phyloP scores from a whole-genome alignment of 2,113 vertebrate genomes.

The Macaca mulatta region DNA sequence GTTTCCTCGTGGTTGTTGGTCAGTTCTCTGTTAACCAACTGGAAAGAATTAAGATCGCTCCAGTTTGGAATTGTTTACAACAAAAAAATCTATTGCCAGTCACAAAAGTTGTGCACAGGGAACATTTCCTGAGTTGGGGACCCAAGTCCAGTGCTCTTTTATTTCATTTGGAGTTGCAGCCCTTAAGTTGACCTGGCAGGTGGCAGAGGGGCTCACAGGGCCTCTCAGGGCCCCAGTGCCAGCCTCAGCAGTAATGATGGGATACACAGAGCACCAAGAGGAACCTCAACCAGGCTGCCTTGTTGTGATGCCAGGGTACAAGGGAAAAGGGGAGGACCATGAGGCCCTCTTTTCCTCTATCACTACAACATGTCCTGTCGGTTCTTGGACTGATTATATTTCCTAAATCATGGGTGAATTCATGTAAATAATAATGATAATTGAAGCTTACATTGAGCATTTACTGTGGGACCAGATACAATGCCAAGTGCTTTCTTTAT shows the following conservation, averaged over 20 bases:
- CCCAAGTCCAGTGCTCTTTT: background rate
- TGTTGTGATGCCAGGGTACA: background rate
- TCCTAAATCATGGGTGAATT: background rate
- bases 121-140: background rate
- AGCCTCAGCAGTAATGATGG: background rate
- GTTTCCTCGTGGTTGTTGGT: background rate
- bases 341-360: background rate
- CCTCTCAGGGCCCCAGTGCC: too few species aligned
- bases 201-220: background rate
- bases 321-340: background rate
- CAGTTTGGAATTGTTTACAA: background rate
- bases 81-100: background rate
- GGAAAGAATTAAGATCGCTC: background rate
- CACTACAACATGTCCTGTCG: background rate
- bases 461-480: background rate
- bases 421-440: background rate
- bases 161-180: background rate
- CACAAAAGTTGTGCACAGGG: rapidly evolving
- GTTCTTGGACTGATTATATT: background rate
- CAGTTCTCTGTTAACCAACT: background rate
- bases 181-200: background rate
- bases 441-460: background rate
- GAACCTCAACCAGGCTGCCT: background rate
- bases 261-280: background rate
- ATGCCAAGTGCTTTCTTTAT: background rate